Evolutionary conservation across 2,113 vertebrate genomes (phyloP).

Genomic region (Hypomesus transpacificus): DNA sequence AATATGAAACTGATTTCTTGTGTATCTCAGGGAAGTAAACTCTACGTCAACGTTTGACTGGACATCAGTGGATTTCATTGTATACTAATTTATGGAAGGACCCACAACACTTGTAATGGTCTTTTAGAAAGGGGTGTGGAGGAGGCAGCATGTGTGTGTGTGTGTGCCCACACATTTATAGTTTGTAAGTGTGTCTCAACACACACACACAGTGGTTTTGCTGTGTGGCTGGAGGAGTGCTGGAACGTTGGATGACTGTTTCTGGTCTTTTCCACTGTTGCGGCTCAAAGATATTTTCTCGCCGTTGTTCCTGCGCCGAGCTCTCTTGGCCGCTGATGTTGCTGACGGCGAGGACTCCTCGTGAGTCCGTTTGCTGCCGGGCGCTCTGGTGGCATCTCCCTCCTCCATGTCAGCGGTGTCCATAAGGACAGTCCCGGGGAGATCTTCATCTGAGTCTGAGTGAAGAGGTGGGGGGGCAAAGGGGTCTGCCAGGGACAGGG

Average conservation of each 20-base stretch:
- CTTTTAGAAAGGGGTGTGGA: conserved; percentile 4
- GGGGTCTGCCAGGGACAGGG: conserved; percentile 29
- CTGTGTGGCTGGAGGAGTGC: conserved; percentile 64
- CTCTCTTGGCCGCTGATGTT: conserved; percentile 47
- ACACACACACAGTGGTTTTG: conserved; percentile 69
- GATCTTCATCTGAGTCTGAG: conserved; percentile 63
- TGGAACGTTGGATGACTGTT: conserved; percentile 55
- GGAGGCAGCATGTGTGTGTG: conserved; percentile 24
- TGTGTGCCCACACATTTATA: conserved; percentile 53
- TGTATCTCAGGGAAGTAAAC: not conserved
- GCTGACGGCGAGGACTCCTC: not conserved
- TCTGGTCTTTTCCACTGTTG: conserved; percentile 59
- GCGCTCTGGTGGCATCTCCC: conserved; percentile 21
- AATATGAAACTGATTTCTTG: too few species aligned
- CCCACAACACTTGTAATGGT: not conserved
- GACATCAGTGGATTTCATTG: not conserved
- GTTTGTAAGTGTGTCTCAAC: conserved; percentile 40
- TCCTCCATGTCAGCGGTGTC: conserved; percentile 59
- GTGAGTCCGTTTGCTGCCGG: conserved; percentile 46
- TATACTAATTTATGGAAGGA: not conserved
- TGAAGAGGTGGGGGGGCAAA: conserved; percentile 59
- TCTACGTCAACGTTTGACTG: not conserved
- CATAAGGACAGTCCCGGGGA: conserved; percentile 46
- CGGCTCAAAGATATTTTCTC: conserved; percentile 45
- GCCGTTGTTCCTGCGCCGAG: conserved; percentile 41